Percentiles rank a stretch among this genome's conserved stretches.
phyloP scores from a whole-genome alignment of 2,888 invertebrate species.

The Penaeus monodon region DNA sequence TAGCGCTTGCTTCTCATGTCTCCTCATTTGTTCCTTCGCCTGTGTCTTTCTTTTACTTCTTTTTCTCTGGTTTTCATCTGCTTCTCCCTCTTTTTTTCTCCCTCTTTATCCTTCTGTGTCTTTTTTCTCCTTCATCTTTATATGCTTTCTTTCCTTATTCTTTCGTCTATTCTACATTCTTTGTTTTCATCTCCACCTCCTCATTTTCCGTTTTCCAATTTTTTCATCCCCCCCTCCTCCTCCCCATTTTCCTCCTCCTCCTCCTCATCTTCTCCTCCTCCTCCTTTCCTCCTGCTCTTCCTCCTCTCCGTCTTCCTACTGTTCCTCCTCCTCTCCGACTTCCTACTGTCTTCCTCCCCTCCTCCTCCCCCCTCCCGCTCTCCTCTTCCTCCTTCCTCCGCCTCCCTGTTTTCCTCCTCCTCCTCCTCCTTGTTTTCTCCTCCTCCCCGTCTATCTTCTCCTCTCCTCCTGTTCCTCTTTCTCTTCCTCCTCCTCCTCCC shows the following conservation, averaged over 20 bases:
- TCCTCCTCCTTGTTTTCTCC: background rate
- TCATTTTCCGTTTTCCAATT: background rate
- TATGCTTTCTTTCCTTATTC: background rate
- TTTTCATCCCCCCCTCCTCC: background rate
- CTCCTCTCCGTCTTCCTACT: background rate
- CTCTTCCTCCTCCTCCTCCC: background rate
- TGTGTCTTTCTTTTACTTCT: background rate
- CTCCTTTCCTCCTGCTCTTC: background rate
- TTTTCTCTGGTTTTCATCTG: background rate
- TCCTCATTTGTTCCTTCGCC: background rate
- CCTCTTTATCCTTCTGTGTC: no score
- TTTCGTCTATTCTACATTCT: background rate
- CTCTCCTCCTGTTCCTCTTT: background rate
- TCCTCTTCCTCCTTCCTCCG: background rate
- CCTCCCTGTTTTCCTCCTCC: background rate
- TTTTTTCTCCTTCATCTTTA: no score
- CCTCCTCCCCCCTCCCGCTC: background rate
- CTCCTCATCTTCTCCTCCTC: background rate
- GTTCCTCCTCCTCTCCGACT: background rate
- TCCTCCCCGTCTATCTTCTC: no score
- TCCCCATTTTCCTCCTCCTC: background rate
- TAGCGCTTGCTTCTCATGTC: background rate
- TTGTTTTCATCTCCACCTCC: background rate
- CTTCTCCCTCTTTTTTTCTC: background rate
- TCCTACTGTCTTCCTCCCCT: background rate